Conservation (phyloP, 2,113 vertebrate species). For the Ptychochromis oligacanthus region DNA sequence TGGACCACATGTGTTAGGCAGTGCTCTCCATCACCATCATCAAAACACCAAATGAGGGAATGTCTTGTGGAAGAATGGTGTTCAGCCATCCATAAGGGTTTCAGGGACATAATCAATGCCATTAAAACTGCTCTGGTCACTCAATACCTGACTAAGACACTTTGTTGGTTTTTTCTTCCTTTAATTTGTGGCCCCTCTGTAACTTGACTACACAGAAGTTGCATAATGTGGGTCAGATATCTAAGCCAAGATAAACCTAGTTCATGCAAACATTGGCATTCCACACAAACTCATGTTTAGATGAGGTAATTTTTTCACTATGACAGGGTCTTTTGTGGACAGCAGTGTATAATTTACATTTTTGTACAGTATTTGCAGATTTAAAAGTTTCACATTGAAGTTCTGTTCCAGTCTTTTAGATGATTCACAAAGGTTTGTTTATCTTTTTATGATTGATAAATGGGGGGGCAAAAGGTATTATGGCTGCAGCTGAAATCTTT, state of each 20-base stretch:
- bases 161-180: not conserved
- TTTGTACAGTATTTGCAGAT: constrained; percentile 1
- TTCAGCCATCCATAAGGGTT: not conserved
- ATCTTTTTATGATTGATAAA: constrained; percentile 17
- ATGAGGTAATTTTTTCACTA: constrained; percentile 3
- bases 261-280: constrained; percentile 20
- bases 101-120: not conserved
- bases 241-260: constrained; percentile 28
- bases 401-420: not conserved
- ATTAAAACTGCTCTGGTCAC: not conserved
- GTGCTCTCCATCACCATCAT: not conserved
- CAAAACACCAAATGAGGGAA: not conserved
- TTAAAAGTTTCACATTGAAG: not conserved
- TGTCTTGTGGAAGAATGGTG: not conserved
- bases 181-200: not conserved
- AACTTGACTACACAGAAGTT: constrained; percentile 29
- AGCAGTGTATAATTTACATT: not conserved
- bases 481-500: constrained; percentile 13
- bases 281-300: constrained; percentile 12
- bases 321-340: not conserved
- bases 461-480: not conserved
- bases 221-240: constrained; percentile 52
- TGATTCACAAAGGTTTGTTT: constrained; percentile 4
- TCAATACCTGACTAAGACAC: not conserved
- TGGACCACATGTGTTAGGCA: not conserved